phyloP scores from a whole-genome alignment of 64 coral and sea anemone species.

The Acropora tenuis region DNA sequence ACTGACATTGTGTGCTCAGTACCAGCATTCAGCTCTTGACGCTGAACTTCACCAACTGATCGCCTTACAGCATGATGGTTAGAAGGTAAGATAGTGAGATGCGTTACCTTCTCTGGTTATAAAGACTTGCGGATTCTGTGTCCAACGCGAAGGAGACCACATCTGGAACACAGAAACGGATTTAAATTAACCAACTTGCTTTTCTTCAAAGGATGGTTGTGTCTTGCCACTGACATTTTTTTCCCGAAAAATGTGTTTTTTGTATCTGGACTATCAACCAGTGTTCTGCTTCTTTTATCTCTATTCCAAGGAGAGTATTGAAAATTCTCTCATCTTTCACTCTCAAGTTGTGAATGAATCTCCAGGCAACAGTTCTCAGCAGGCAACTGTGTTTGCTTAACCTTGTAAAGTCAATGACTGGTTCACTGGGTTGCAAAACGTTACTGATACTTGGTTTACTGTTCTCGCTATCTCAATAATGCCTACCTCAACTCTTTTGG shows the following conservation, averaged over 20 bases:
- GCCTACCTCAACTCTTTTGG: not conserved
- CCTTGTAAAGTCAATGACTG: not conserved
- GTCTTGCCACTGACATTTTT: not conserved
- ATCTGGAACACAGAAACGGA: not conserved
- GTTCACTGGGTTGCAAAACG: not conserved
- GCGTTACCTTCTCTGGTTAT: not conserved
- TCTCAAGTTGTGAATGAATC: not conserved
- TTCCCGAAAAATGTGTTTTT: not conserved
- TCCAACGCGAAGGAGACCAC: not conserved
- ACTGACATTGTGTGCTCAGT: not conserved
- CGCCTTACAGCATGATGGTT: not conserved
- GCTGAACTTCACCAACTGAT: not conserved
- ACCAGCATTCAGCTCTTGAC: not conserved
- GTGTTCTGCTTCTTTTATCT: not conserved
- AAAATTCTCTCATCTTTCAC: not conserved
- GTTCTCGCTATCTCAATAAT: not conserved
- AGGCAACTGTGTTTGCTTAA: not conserved
- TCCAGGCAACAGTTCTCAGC: not conserved
- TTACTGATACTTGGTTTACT: not conserved
- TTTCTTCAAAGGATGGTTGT: not conserved
- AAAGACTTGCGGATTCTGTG: not conserved
- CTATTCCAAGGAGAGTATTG: not conserved
- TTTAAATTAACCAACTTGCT: not conserved
- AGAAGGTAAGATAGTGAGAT: not conserved
- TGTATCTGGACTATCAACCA: not conserved